These are phyloP conservation scores for Eutrigla gurnardus DNA, from an alignment of 2,797 vertebrate genomes.

Conservation along the genomic window DNA sequence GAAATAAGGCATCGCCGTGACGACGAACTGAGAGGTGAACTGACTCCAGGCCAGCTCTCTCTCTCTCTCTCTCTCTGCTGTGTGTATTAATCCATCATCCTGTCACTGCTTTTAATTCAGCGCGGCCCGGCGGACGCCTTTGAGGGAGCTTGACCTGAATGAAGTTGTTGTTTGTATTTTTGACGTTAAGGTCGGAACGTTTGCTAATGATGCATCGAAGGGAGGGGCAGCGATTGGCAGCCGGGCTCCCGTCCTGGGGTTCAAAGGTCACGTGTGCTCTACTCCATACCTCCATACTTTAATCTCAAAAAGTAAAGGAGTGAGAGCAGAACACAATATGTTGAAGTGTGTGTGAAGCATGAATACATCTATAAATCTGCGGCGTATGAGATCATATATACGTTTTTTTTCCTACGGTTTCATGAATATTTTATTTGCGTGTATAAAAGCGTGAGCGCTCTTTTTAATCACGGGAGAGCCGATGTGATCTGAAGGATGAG, in stretches of 20 bases:
- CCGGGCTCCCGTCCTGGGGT: slow-evolving; percentile 25
- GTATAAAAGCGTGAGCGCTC: slow-evolving; percentile 34
- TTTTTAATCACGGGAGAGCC: slow-evolving; percentile 49
- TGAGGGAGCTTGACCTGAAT: slow-evolving; percentile 72
- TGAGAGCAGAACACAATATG: slow-evolving; percentile 18
- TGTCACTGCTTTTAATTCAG: slow-evolving; percentile 72
- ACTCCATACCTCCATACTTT: slow-evolving; percentile 41
- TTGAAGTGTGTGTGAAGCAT: not conserved
- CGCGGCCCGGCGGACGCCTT: slow-evolving; percentile 41
- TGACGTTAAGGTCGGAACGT: slow-evolving; percentile 68
- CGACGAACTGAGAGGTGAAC: slow-evolving; percentile 23
- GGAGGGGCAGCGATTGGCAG: slow-evolving; percentile 45
- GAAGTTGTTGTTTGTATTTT: slow-evolving; percentile 71
- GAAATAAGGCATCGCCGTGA: slow-evolving; percentile 52
- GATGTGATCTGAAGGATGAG: slow-evolving; percentile 48
- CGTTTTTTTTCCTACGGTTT: slow-evolving; percentile 1
- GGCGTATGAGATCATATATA: slow-evolving; percentile 5
- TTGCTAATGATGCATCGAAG: slow-evolving; percentile 66
- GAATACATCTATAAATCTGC: slow-evolving; percentile 14
- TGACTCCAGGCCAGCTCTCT: no score
- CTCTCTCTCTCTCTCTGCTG: no score
- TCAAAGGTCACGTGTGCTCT: slow-evolving; percentile 30
- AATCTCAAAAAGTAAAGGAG: slow-evolving; percentile 49
- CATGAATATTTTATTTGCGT: slow-evolving; percentile 68
- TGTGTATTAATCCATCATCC: slow-evolving; percentile 76